Percentiles rank a stretch among this genome's conserved stretches.
Evolutionary conservation across 1,140 invertebrate genomes (phyloP).

Genomic region (Aphaenogaster rudis): DNA sequence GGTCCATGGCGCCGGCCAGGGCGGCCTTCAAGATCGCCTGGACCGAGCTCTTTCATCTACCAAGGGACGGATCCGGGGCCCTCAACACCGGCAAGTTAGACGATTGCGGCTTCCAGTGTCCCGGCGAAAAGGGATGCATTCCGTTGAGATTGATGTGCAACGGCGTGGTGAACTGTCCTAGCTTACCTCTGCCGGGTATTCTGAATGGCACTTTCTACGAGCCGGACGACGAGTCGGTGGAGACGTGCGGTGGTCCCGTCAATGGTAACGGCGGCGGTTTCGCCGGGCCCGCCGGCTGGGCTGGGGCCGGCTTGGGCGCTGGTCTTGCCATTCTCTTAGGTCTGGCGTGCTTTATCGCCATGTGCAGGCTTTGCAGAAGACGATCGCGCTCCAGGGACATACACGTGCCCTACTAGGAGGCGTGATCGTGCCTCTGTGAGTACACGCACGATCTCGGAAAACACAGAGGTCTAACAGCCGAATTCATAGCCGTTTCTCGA

Average conservation of each 20-base stretch:
- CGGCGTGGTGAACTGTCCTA: slow-evolving; percentile 95
- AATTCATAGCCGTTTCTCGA: not conserved
- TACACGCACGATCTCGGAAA: not conserved
- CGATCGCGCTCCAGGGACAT: slow-evolving; percentile 83
- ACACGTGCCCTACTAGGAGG: slow-evolving; percentile 84
- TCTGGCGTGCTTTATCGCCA: slow-evolving; percentile 83
- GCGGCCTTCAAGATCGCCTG: slow-evolving; percentile 95
- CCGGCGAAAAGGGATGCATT: slow-evolving; percentile 94
- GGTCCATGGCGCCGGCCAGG: slow-evolving; percentile 92
- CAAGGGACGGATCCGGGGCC: slow-evolving; percentile 93
- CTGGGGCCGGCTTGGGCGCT: slow-evolving; percentile 84
- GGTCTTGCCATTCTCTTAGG: slow-evolving; percentile 85
- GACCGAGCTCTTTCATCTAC: slow-evolving; percentile 95
- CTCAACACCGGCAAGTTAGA: slow-evolving; percentile 91
- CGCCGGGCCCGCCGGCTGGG: slow-evolving; percentile 82
- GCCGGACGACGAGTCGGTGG: slow-evolving; percentile 83
- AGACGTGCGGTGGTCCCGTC: slow-evolving; percentile 82
- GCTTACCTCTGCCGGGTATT: slow-evolving; percentile 72
- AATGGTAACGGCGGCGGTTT: slow-evolving; percentile 78
- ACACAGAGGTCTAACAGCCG: not conserved
- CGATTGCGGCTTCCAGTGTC: slow-evolving; percentile 94
- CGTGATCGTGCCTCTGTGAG: slow-evolving; percentile 26
- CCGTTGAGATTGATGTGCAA: slow-evolving; percentile 94
- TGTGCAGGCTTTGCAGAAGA: slow-evolving; percentile 86
- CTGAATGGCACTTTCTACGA: slow-evolving; percentile 67